These are phyloP conservation scores for Argentina silus DNA, from an alignment of 2,797 vertebrate species.

Conservation along the genomic window DNA sequence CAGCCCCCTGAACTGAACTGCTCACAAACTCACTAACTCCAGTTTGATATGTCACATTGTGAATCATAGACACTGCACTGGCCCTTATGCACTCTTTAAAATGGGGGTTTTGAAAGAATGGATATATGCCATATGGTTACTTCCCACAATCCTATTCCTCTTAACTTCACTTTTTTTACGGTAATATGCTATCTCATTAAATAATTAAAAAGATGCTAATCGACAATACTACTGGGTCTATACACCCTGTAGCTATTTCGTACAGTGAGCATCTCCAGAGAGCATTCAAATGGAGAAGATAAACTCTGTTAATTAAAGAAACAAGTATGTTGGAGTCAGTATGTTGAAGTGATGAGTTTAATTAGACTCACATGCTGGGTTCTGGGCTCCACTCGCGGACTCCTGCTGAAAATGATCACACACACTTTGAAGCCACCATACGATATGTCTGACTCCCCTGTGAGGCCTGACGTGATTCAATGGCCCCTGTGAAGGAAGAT, in stretches of 20 bases:
- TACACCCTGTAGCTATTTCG: background rate
- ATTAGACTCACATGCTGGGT: background rate
- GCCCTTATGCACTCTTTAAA: background rate
- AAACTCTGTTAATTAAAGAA: background rate
- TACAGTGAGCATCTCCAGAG: background rate
- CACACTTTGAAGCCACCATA: background rate
- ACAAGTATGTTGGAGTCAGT: background rate
- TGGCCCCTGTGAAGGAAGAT: background rate
- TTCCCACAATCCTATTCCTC: background rate
- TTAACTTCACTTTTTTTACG: background rate
- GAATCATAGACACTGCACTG: conserved; percentile 29
- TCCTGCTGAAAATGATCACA: background rate
- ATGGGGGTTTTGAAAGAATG: conserved; percentile 8
- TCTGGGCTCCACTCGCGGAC: background rate
- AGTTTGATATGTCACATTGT: conserved; percentile 35
- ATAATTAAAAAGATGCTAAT: background rate
- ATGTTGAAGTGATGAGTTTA: background rate
- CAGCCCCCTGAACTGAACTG: background rate
- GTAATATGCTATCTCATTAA: conserved; percentile 10
- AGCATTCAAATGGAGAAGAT: background rate
- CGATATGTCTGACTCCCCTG: background rate
- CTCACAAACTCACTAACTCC: conserved; percentile 18
- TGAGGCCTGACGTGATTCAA: background rate
- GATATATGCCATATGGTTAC: background rate
- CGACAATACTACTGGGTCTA: background rate